phyloP scores from a whole-genome alignment of 2,888 invertebrate genomes.

The Yponomeuta malinellus region DNA sequence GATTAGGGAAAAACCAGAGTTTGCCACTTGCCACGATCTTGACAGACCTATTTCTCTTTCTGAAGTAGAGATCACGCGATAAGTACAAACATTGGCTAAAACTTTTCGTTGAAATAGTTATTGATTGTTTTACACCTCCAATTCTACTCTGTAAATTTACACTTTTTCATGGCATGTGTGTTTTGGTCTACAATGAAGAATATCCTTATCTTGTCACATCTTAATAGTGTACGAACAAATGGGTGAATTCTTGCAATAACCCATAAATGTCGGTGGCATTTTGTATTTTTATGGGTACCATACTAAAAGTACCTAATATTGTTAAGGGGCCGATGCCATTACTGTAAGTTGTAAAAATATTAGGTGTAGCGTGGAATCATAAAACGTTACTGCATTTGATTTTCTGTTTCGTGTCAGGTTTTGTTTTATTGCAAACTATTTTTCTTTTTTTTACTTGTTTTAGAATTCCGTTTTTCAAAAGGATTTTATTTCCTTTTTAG shows the following conservation, averaged over 20 bases:
- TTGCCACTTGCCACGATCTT: no score
- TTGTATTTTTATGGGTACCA: background rate
- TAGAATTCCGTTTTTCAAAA: background rate
- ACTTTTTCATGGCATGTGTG: no score
- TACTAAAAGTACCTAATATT: background rate
- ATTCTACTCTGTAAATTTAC: no score
- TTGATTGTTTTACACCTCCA: no score
- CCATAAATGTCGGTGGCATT: background rate
- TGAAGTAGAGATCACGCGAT: no score
- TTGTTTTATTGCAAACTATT: background rate
- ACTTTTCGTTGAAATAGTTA: no score
- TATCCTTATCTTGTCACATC: no score
- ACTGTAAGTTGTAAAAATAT: background rate
- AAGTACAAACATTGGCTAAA: no score
- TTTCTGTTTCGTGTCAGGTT: background rate
- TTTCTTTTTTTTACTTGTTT: background rate
- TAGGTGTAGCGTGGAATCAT: background rate
- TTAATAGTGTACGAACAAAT: background rate
- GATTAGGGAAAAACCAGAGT: no score
- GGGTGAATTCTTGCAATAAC: background rate
- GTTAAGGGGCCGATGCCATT: background rate
- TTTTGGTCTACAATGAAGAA: no score
- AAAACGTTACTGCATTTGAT: background rate
- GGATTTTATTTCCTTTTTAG: no score
- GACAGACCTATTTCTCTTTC: no score